Evolutionary conservation across 2,113 vertebrate genomes (phyloP).

Genomic region (Pomatostomus ruficeps): DNA sequence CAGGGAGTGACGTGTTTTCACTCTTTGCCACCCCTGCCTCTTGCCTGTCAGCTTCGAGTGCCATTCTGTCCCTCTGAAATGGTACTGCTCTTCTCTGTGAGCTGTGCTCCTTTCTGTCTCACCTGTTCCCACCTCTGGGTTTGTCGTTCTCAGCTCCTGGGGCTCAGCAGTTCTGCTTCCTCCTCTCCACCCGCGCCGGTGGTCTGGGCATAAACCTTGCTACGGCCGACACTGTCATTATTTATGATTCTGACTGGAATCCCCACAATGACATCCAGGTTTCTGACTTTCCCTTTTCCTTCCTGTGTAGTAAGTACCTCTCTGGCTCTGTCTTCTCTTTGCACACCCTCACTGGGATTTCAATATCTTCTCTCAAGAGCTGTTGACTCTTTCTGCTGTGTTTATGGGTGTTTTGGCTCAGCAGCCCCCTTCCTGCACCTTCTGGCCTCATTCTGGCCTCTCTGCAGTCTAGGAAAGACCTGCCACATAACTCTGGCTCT

Average conservation of each 20-base stretch:
- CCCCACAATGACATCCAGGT: slow-evolving; percentile 99
- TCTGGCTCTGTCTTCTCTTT: neutral
- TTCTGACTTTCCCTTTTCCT: slow-evolving; percentile 4
- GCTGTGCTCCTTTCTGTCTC: neutral
- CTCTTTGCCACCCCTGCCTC: neutral
- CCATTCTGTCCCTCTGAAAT: neutral
- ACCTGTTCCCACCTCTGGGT: neutral
- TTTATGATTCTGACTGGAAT: slow-evolving; percentile 99
- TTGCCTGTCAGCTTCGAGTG: fast-evolving
- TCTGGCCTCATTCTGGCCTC: neutral
- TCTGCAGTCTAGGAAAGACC: neutral
- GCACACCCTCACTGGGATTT: neutral
- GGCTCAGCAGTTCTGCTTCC: slow-evolving; percentile 98
- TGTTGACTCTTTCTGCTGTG: neutral
- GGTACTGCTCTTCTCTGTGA: neutral
- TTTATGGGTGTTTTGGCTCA: neutral
- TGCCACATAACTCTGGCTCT: neutral
- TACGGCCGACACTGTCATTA: slow-evolving; percentile 94
- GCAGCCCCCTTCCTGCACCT: neutral
- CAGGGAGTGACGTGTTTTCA: neutral
- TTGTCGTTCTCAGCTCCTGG: slow-evolving; percentile 84
- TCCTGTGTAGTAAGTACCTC: neutral
- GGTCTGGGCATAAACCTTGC: slow-evolving; percentile 97
- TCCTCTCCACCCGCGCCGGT: slow-evolving; percentile 93
- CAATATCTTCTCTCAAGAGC: neutral